phyloP scores from a whole-genome alignment of 53 echinoderm and acorn worm genomes.

The Luidia sarsii region DNA sequence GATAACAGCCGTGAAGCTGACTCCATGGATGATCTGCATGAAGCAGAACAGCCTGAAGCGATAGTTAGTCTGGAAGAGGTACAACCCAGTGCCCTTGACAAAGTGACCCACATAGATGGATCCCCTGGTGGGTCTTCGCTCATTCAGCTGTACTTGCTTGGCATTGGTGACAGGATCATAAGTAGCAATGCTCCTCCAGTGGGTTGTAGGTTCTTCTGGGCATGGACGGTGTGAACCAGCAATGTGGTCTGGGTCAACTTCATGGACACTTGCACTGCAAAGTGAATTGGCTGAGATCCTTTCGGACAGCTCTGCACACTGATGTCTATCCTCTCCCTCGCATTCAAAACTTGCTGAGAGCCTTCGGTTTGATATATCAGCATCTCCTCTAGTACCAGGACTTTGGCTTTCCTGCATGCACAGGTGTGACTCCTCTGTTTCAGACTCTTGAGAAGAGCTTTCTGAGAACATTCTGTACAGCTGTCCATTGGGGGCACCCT shows the following conservation, averaged over 20 bases:
- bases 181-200: no score
- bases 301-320: neutral
- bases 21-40: neutral
- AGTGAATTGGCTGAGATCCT: neutral
- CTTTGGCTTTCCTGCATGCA: neutral
- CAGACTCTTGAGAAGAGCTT: neutral
- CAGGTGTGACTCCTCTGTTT: neutral
- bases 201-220: neutral
- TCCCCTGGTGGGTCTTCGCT: neutral
- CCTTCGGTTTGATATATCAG: no score
- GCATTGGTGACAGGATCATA: no score
- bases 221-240: neutral
- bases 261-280: neutral
- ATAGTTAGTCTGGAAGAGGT: conserved; percentile 8
- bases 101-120: conserved; percentile 12
- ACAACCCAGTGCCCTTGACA: neutral
- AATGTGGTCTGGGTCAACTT: neutral
- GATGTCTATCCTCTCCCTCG: neutral
- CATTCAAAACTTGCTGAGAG: no score
- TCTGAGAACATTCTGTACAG: neutral
- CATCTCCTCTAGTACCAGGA: neutral
- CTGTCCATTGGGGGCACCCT: neutral
- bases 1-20: neutral
- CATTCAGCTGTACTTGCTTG: no score
- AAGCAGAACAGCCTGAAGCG: conserved; percentile 24